Percentiles rank a stretch among this genome's conserved stretches.
Evolutionary conservation across 2,888 invertebrate genomes (phyloP).

Genomic region (Heliconius hortense): DNA sequence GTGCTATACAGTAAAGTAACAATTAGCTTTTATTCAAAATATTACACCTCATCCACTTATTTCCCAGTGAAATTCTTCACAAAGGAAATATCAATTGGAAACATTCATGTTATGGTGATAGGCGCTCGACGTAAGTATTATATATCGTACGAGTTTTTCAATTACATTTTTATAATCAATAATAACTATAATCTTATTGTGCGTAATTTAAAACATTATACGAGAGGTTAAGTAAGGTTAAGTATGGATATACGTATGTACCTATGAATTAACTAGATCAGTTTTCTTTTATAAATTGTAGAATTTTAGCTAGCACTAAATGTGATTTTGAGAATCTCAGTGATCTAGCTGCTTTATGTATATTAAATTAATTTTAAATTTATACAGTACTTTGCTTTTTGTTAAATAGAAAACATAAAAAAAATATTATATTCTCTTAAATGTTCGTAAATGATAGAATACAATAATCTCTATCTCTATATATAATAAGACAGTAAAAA

Average conservation of each 20-base stretch:
- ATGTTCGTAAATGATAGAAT: too few species aligned
- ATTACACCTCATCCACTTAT: neutral
- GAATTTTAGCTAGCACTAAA: neutral
- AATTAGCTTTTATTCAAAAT: neutral
- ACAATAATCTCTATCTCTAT: too few species aligned
- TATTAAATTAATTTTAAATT: too few species aligned
- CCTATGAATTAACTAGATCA: too few species aligned
- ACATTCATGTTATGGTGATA: slow-evolving; percentile 5
- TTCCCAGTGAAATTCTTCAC: neutral
- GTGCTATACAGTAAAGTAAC: neutral
- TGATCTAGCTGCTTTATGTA: neutral
- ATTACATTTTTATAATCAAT: too few species aligned
- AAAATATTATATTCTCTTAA: neutral
- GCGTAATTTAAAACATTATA: neutral
- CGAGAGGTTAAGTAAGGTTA: too few species aligned
- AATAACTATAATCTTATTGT: too few species aligned
- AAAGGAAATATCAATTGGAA: neutral
- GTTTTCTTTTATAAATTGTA: neutral
- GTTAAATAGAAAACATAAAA: neutral
- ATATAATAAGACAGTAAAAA: too few species aligned
- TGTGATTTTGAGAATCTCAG: neutral
- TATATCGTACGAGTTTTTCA: neutral
- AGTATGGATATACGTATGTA: too few species aligned
- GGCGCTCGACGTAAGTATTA: neutral
- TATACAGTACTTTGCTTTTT: too few species aligned